Percentiles rank a stretch among this genome's conserved stretches.
These are phyloP conservation scores for Schlechtendalia chinensis DNA, from an alignment of 1,140 invertebrate species.

Conservation along the genomic window DNA sequence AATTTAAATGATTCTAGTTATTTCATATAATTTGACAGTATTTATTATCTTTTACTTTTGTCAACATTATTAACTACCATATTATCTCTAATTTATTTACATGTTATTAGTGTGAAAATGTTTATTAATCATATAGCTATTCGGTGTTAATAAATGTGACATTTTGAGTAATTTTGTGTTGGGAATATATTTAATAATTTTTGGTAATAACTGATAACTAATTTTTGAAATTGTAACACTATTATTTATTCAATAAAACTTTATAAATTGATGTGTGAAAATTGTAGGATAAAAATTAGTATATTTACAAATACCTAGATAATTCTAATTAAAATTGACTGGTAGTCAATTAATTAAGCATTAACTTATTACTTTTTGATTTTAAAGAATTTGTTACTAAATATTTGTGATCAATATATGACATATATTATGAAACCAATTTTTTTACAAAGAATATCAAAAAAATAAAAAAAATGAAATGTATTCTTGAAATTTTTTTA, in stretches of 20 bases:
- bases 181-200: background rate
- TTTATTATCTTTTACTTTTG: no score
- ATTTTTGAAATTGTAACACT: background rate
- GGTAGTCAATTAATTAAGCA: background rate
- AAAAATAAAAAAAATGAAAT: no score
- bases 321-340: background rate
- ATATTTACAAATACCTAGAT: background rate
- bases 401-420: no score
- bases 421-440: background rate
- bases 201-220: background rate
- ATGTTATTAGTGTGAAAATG: no score
- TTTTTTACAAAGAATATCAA: slow-evolving; percentile 1
- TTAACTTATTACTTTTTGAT: background rate
- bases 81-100: no score
- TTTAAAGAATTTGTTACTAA: background rate
- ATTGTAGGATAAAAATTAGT: background rate
- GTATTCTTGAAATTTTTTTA: no score
- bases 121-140: no score
- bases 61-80: no score
- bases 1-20: no score
- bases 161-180: no score
- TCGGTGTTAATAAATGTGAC: no score
- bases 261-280: background rate
- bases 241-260: background rate
- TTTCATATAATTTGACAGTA: no score